phyloP scores from a whole-genome alignment of 1,140 invertebrate species.

The Anastatus disparis region DNA sequence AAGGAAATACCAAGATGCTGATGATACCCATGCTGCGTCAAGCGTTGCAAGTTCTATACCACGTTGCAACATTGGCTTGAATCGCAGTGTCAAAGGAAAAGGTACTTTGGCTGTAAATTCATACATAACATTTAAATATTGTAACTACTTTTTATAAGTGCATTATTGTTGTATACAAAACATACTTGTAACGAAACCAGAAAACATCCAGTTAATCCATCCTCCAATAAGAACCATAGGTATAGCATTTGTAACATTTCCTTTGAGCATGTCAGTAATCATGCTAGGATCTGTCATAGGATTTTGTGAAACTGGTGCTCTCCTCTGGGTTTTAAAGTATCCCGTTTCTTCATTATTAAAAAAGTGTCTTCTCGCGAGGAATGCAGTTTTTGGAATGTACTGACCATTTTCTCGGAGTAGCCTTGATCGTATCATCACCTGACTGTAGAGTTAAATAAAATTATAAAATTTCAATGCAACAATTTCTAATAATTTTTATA shows the following conservation, averaged over 20 bases:
- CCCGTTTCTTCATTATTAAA: conserved; percentile 96
- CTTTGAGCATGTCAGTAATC: conserved; percentile 99
- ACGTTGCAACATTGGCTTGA: conserved; percentile 99
- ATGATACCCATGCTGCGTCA: conserved; percentile 99
- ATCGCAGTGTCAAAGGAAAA: conserved; percentile 96
- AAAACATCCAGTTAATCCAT: conserved; percentile 99
- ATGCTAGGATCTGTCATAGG: conserved; percentile 97
- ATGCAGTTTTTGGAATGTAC: conserved; percentile 95
- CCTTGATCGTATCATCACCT: conserved; percentile 93
- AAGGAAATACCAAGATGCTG: conserved; percentile 99
- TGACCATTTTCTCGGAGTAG: conserved; percentile 96
- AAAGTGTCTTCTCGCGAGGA: conserved; percentile 91
- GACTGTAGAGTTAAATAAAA: conserved; percentile 71
- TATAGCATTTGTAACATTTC: conserved; percentile 97
- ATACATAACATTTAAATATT: conserved; percentile 24
- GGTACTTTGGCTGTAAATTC: conserved; percentile 89
- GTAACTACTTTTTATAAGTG: conserved; percentile 23
- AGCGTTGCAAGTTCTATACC: conserved; percentile 95
- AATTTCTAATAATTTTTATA: background rate
- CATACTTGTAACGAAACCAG: conserved; percentile 97
- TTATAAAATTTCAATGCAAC: too few species aligned
- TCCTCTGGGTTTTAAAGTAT: conserved; percentile 92
- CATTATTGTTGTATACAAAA: background rate
- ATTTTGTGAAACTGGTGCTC: conserved; percentile 86
- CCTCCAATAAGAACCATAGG: conserved; percentile 99